Base-by-base conservation (phyloP, 1,140 invertebrate genomes). In the Danaus plexippus region DNA sequence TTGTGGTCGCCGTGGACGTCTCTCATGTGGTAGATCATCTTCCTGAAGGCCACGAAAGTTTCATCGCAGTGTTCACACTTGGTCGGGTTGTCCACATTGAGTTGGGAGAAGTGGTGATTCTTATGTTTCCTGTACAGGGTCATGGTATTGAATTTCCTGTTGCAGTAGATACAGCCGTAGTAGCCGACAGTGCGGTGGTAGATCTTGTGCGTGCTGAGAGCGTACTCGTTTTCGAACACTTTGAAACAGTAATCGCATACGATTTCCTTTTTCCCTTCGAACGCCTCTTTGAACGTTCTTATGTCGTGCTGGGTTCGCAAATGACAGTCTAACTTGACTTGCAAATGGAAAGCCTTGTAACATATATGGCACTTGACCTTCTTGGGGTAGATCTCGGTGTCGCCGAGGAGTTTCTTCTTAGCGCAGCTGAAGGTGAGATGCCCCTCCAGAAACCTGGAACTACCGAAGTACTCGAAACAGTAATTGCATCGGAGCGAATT, bases 311-410 rank as follows among this genome's bases (percentile, higher is more conserved):
- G 73, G 5, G 81, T 85, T 13, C 80, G 72, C 57, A 88, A 52
- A 58, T 88, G 87, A 49, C 87, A 88, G 52, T 87, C 81, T 46
- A 88, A 64, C 60, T 88, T 88, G n/a, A 88, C 80, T 67, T 81
- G 75, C 13, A 88, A 53, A 53, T 87, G 81, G 69, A 88, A 88
- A 9, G 85, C 74, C 68, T 88, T 88, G 66, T 87, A 88, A 59
- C 87, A 88, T 9, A 82, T 54, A 46, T 80, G 63, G 63, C 86
- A 88, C 57, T 88, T 88, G 8, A 88, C 64, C 57, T 77, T 86
- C 57, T 69, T 83, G 0, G 84, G 75, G 59, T 83, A 76, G 6
- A 75, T 61, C 63, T 88, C 87, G 10, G 80, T 83, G 45, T 85
- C 76, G 9, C 86, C 86, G 11, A 88, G 54, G 5, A 88, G 52